Evolutionary conservation across 2,797 vertebrate genomes (phyloP).

Genomic region (Pipistrellus kuhlii): DNA sequence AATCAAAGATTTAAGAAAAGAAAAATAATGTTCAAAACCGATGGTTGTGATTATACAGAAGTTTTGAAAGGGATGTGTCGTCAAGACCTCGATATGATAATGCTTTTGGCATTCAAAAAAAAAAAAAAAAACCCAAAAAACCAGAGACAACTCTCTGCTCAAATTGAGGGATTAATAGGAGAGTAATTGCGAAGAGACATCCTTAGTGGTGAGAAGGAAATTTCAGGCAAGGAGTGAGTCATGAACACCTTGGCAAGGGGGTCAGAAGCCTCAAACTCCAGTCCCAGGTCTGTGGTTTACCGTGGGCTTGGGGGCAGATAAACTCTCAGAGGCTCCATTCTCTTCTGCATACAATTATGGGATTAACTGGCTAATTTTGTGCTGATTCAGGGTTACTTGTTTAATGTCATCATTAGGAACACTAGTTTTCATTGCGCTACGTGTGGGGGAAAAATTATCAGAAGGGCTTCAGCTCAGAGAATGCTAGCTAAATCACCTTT

Average conservation of each 20-base stretch:
- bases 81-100: constrained; percentile 1
- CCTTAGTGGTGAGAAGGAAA: neutral
- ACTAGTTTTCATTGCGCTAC: constrained; percentile 24
- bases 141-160: neutral
- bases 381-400: constrained; percentile 45
- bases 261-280: neutral
- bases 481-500: constrained; percentile 55
- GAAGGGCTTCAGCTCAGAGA: constrained; percentile 17
- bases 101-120: constrained; percentile 27
- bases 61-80: neutral
- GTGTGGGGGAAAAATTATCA: constrained; percentile 38
- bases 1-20: neutral
- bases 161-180: neutral
- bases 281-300: neutral
- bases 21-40: neutral
- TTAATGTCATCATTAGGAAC: constrained; percentile 50
- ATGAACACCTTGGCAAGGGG: neutral
- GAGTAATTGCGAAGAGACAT: neutral
- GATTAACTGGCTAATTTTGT: constrained; percentile 38
- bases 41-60: neutral
- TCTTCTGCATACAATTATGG: neutral
- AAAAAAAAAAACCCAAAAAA: too few species aligned
- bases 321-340: neutral
- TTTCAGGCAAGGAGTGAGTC: neutral
- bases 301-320: neutral